Conservation (phyloP, 2,113 vertebrate species). For the Stegastes partitus region DNA sequence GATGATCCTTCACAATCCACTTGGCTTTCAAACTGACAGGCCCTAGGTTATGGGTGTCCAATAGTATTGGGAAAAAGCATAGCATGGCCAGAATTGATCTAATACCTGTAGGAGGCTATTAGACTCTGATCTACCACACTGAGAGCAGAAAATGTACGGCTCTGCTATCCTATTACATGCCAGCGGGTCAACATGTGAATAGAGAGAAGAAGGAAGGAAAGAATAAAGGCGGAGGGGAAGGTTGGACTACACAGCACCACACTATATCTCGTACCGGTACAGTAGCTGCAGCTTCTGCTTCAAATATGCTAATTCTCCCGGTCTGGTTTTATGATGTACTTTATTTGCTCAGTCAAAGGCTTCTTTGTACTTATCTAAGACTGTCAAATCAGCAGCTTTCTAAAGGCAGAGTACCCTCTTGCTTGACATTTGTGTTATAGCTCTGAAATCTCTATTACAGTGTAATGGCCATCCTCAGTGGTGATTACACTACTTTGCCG, state of each 20-base stretch:
- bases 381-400: conserved; percentile 30
- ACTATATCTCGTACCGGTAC: background rate
- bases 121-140: background rate
- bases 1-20: background rate
- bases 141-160: conserved; percentile 11
- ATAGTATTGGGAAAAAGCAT: background rate
- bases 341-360: conserved; percentile 36
- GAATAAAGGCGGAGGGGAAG: background rate
- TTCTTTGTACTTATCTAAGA: background rate
- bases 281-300: conserved; percentile 15
- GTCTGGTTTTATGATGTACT: conserved; percentile 35
- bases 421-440: background rate
- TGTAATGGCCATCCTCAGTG: background rate
- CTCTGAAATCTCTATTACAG: background rate
- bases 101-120: conserved; percentile 9
- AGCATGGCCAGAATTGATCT: conserved; percentile 7
- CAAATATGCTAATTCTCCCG: conserved; percentile 49
- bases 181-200: conserved; percentile 16
- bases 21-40: background rate
- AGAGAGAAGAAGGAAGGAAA: background rate
- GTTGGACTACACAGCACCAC: background rate
- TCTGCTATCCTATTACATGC: conserved; percentile 31
- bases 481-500: conserved; percentile 12
- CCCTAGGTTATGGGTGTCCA: background rate
- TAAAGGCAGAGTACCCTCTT: background rate